phyloP scores from a whole-genome alignment of 2,113 vertebrate genomes.

The Romanogobio albipinnatus region DNA sequence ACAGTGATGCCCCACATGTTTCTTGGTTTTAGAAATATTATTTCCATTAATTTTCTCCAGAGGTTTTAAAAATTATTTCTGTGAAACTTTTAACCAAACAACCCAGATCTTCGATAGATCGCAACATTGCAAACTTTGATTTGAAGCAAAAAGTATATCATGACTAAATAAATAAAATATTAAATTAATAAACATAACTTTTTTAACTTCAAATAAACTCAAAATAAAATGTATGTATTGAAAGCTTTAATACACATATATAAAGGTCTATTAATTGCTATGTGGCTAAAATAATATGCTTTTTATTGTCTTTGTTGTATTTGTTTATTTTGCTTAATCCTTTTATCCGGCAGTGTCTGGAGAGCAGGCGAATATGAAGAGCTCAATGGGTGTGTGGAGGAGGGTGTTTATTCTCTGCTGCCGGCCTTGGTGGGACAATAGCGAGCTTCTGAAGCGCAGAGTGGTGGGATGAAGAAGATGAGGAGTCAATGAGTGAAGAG shows the following conservation, averaged over 20 bases:
- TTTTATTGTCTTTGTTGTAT: neutral
- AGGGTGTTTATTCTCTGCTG: conserved; percentile 61
- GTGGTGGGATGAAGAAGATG: conserved; percentile 76
- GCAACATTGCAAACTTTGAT: neutral
- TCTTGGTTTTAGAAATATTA: neutral
- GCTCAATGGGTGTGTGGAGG: conserved; percentile 28
- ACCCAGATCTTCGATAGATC: neutral
- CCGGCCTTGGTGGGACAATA: conserved; percentile 72
- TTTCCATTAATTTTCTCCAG: neutral
- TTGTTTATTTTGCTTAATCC: conserved; percentile 22
- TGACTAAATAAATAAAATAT: neutral
- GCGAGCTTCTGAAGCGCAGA: conserved; percentile 69
- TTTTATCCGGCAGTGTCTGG: conserved; percentile 4
- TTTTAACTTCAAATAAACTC: too few relatives aligned
- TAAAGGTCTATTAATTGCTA: neutral
- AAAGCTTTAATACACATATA: neutral
- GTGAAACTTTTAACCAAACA: neutral
- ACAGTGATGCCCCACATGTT: neutral
- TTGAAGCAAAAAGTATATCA: neutral
- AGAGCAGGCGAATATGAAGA: neutral
- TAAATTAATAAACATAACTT: too few relatives aligned
- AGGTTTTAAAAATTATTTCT: neutral
- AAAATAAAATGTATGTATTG: neutral
- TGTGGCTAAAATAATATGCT: neutral
- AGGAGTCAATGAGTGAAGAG: conserved; percentile 80